Conservation (phyloP, 1,140 invertebrate species). For the Pogonomyrmex barbatus region DNA sequence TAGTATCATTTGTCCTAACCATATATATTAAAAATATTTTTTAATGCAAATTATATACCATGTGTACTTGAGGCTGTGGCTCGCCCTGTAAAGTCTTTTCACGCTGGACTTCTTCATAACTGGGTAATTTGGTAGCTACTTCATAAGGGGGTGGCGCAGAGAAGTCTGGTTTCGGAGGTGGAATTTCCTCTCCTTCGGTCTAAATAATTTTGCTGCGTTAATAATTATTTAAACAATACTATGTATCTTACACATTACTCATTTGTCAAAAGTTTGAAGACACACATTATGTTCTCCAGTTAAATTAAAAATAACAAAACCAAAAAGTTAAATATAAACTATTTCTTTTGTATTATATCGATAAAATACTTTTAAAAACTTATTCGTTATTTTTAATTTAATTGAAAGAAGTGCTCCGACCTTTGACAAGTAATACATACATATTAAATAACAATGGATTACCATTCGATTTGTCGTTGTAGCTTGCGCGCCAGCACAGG, state of each 20-base stretch:
- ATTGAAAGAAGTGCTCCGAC: too few species aligned
- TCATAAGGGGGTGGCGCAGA: conserved; percentile 95
- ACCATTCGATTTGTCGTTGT: conserved; percentile 66
- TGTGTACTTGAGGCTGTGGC: conserved; percentile 82
- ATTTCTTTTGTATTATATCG: too few species aligned
- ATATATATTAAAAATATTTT: background rate
- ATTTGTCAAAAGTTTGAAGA: too few species aligned
- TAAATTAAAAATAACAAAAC: too few species aligned
- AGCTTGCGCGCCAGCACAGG: conserved; percentile 59
- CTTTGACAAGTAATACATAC: background rate
- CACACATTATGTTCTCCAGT: too few species aligned
- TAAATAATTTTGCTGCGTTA: conserved; percentile 46
- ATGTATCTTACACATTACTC: background rate
- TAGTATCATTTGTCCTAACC: too few species aligned
- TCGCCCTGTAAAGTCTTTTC: conserved; percentile 93
- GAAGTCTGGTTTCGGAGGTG: conserved; percentile 93
- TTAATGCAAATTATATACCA: conserved; percentile 73
- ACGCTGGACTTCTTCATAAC: conserved; percentile 96
- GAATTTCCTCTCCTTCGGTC: conserved; percentile 87
- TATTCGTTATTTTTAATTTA: too few species aligned
- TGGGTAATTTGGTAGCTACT: conserved; percentile 93
- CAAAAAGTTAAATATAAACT: too few species aligned
- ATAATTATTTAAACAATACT: conserved; percentile 11
- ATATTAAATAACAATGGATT: background rate
- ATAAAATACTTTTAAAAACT: too few species aligned